A percentile compares a stretch with the other conserved stretches of the same genome.
These are phyloP conservation scores for Semicossyphus pulcher DNA, from an alignment of 2,113 vertebrate species.

Conservation along the genomic window DNA sequence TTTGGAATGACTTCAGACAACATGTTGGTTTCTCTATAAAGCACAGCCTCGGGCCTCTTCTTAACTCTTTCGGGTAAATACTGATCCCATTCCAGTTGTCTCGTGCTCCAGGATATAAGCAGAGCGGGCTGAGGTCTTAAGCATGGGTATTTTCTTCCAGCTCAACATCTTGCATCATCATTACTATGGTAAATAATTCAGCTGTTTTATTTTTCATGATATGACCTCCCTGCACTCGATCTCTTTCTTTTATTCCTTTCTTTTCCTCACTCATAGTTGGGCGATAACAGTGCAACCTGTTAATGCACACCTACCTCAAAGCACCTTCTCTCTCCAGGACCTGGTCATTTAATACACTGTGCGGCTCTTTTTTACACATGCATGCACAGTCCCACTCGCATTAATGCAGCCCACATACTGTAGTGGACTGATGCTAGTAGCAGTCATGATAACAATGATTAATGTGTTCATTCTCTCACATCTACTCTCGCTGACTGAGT, in stretches of 20 bases:
- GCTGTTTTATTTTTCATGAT: conserved; percentile 32
- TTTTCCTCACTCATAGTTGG: conserved; percentile 5
- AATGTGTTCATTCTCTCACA: conserved; percentile 73
- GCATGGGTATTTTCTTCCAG: conserved; percentile 35
- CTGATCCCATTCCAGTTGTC: conserved; percentile 54
- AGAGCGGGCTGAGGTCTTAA: conserved; percentile 40
- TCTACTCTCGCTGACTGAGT: conserved; percentile 63
- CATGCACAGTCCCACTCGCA: conserved; percentile 40
- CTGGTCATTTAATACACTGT: conserved; percentile 40
- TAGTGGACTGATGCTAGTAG: conserved; percentile 60
- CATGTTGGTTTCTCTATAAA: conserved; percentile 60
- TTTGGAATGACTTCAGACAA: conserved; percentile 69
- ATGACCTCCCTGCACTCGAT: conserved; percentile 9
- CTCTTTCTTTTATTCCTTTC: not conserved
- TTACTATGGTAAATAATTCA: conserved; percentile 53
- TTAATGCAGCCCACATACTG: conserved; percentile 72
- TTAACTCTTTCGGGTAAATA: conserved; percentile 56
- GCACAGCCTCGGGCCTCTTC: conserved; percentile 51
- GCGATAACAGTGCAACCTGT: conserved; percentile 28
- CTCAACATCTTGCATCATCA: conserved; percentile 45
- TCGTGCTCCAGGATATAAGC: conserved; percentile 35
- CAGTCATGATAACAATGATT: conserved; percentile 77
- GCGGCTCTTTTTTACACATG: conserved; percentile 44
- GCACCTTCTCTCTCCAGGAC: conserved; percentile 9
- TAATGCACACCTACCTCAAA: conserved; percentile 40